Conservation (phyloP, 2,888 invertebrate species). For the Metallyticus violacea region DNA sequence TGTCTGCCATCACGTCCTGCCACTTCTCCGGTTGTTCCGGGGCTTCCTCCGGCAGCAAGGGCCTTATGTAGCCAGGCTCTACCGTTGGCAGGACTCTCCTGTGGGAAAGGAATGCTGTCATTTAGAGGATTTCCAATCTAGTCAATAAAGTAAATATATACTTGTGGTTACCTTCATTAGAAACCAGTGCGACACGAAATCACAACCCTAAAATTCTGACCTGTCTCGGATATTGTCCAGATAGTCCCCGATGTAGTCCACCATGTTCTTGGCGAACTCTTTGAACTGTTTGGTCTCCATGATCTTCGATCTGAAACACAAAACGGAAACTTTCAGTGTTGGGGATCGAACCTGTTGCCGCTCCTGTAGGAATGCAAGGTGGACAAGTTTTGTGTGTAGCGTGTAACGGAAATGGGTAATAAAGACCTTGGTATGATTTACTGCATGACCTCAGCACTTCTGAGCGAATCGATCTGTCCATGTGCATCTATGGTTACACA, state of each 20-base stretch:
- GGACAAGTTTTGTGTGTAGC: too few relatives aligned
- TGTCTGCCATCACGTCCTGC: slow-evolving; percentile 56
- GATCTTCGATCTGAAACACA: slow-evolving; percentile 32
- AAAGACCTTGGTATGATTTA: too few relatives aligned
- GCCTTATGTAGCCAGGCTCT: slow-evolving; percentile 58
- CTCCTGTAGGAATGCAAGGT: too few relatives aligned
- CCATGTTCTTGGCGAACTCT: slow-evolving; percentile 89
- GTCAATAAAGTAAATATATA: too few relatives aligned
- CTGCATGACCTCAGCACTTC: too few relatives aligned
- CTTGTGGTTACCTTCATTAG: too few relatives aligned
- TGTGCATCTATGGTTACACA: too few relatives aligned
- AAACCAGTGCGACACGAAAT: too few relatives aligned
- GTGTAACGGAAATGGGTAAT: neutral
- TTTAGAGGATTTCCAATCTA: too few relatives aligned
- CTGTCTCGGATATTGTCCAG: slow-evolving; percentile 91
- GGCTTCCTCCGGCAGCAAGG: slow-evolving; percentile 54
- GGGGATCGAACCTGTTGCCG: too few relatives aligned
- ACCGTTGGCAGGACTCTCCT: slow-evolving; percentile 57
- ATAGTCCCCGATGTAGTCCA: slow-evolving; percentile 91
- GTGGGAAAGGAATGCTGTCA: neutral
- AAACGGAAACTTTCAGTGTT: neutral
- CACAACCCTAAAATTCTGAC: too few relatives aligned
- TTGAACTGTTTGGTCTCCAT: slow-evolving; percentile 83
- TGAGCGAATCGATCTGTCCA: too few relatives aligned
- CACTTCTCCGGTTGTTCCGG: slow-evolving; percentile 56